These are phyloP conservation scores for Pungitius pungitius DNA, from an alignment of 2,113 vertebrate genomes.

Conservation along the genomic window DNA sequence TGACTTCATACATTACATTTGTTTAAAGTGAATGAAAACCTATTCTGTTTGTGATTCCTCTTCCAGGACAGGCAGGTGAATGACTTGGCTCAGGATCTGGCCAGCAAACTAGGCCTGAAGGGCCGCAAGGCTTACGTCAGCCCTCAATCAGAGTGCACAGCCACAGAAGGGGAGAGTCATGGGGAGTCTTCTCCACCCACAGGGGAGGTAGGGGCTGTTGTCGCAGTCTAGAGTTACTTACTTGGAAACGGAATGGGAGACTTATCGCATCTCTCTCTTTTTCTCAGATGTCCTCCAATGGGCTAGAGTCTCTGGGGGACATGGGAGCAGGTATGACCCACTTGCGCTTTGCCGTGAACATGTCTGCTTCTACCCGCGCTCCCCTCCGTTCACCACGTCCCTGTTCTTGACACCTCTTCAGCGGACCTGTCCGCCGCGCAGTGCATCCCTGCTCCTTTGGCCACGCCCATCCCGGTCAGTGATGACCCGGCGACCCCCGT, in stretches of 20 bases:
- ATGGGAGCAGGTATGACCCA: constrained; percentile 87
- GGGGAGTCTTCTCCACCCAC: constrained; percentile 74
- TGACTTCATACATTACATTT: neutral
- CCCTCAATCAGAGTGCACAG: constrained; percentile 82
- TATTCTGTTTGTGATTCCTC: neutral
- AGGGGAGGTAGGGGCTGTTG: constrained; percentile 74
- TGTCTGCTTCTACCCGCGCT: neutral
- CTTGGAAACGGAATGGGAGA: neutral
- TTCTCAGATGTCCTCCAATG: constrained; percentile 86
- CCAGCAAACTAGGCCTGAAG: constrained; percentile 93
- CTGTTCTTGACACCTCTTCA: constrained; percentile 11
- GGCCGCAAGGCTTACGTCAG: constrained; percentile 96
- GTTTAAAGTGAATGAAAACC: neutral
- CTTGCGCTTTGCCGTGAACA: neutral
- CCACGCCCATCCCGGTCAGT: constrained; percentile 82
- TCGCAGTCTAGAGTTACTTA: neutral
- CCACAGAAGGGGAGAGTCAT: constrained; percentile 72
- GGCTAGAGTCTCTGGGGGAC: constrained; percentile 91
- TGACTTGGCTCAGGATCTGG: constrained; percentile 94
- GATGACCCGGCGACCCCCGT: constrained; percentile 79
- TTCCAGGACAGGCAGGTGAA: constrained; percentile 90
- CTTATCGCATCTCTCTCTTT: neutral
- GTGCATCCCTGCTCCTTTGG: constrained; percentile 85
- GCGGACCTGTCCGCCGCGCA: constrained; percentile 78
- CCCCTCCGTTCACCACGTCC: neutral